Percentiles rank a stretch among this genome's conserved stretches.
Evolutionary conservation across 53 echinoderm and acorn worm species (phyloP).

Genomic region (Actinopyga echinites): DNA sequence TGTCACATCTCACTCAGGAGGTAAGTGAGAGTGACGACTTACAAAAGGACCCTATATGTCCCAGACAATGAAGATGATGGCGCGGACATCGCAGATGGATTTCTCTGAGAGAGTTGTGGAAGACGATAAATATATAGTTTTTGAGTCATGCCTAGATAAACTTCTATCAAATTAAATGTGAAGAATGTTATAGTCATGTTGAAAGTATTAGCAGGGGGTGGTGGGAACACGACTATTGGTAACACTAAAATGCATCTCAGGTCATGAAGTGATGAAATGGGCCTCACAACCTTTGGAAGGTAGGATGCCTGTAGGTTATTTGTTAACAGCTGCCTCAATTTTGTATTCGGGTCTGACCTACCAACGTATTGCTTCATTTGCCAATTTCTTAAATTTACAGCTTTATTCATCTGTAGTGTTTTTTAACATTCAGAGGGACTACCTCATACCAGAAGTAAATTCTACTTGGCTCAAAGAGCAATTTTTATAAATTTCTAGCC

Average conservation of each 20-base stretch:
- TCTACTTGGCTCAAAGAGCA: not conserved
- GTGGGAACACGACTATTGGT: not conserved
- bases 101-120: not conserved
- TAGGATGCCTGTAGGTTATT: not conserved
- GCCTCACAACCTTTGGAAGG: not conserved
- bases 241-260: not conserved
- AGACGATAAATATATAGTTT: not conserved
- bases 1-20: no score
- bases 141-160: not conserved
- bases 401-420: not conserved
- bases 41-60: no score
- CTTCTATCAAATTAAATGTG: not conserved
- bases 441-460: not conserved
- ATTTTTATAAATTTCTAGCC: not conserved
- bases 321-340: not conserved
- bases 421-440: slow-evolving; percentile 9
- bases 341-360: not conserved
- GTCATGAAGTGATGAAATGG: slow-evolving; percentile 7
- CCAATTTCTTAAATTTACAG: not conserved
- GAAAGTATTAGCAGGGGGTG: not conserved
- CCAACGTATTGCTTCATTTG: not conserved
- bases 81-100: no score
- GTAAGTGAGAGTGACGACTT: no score
- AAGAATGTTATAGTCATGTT: not conserved
- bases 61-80: no score